These are phyloP conservation scores for Sminthurinus aureus DNA, from an alignment of 2,888 invertebrate genomes.

Conservation along the genomic window DNA sequence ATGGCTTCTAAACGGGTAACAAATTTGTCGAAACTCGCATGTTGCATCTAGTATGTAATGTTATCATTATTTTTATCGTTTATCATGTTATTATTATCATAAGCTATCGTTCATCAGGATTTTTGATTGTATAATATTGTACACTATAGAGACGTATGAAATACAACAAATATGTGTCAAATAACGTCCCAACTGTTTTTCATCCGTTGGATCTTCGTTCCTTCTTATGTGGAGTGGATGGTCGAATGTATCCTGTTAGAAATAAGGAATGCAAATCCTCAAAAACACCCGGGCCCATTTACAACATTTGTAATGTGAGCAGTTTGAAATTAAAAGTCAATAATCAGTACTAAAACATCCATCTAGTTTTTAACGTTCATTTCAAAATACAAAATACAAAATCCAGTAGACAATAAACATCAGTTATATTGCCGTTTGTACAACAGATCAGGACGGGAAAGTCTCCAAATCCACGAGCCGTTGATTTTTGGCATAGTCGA, in stretches of 20 bases:
- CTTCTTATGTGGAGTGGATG: constrained; percentile 52
- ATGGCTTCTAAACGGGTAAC: constrained; percentile 48
- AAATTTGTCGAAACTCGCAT: background rate
- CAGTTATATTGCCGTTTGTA: too few species aligned
- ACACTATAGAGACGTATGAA: constrained; percentile 47
- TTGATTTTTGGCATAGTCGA: constrained; percentile 44
- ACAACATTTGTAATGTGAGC: constrained; percentile 48
- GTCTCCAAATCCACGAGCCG: constrained; percentile 40
- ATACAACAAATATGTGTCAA: constrained; percentile 51
- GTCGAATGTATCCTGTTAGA: constrained; percentile 54
- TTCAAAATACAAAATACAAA: too few species aligned
- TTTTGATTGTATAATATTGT: background rate
- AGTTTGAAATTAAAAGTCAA: background rate
- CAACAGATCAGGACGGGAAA: constrained; percentile 48
- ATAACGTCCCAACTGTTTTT: constrained; percentile 48
- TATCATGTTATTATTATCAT: too few species aligned
- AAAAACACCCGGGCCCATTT: constrained; percentile 52
- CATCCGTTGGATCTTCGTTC: constrained; percentile 53
- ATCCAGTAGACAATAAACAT: background rate
- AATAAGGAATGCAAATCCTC: constrained; percentile 39
- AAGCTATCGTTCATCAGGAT: too few species aligned
- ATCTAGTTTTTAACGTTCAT: too few species aligned
- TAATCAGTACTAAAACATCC: too few species aligned
- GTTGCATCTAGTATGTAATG: too few species aligned
- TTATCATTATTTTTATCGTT: too few species aligned